Evolutionary conservation across 2,113 vertebrate genomes (phyloP), one percentile per base, ranked within the genome.

Genomic region (Bujurquina vittata): DNA sequence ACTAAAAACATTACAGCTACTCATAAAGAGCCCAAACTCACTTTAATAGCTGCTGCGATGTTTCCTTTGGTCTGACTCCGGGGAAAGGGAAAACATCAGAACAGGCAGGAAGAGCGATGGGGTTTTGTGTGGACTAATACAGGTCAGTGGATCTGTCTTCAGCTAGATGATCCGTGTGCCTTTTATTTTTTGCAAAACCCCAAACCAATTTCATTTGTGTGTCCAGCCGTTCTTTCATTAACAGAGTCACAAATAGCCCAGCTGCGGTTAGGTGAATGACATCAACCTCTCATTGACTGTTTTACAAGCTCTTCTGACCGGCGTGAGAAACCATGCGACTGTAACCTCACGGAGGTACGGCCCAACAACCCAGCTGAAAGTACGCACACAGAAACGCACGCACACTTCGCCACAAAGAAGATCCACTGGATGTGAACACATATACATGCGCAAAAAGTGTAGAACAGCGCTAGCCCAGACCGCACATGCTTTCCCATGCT

Each of bases 1-100:
- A 92, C 89, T 93, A 88, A 94, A 94, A 94, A 93, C 92, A 93
- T 94, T 93, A 93, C 90, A 90, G 91, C 80, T 72, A 59, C 90
- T 92, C 91, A 93, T 92, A 92, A 93, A 93, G 88, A 80, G 77
- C 75, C 89, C 81, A 80, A 92, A 84, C 81, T 46, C 63, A 26
- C 89, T 88, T 92, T 92, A 92, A 93, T 89, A 89, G 92, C 89
- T 77, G 90, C 87, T 8, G 80, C 84, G 86, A 90, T 91, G 92
- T 95, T 94, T 93, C 86, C 85, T 93, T 92, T 95, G 90, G 94
- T 91, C 84, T 75, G 37, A 65, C 75, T 52, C 43, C 0, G 23
- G 26, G 46, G 67, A 72, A 52, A 52, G 29, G 46, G 80, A 80
- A 85, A 80, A 86, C 73, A 85, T 89, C 80, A 81, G 80, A 83